Evolutionary conservation across 2,888 invertebrate species (phyloP).

Genomic region (Nomada hirtipes): DNA sequence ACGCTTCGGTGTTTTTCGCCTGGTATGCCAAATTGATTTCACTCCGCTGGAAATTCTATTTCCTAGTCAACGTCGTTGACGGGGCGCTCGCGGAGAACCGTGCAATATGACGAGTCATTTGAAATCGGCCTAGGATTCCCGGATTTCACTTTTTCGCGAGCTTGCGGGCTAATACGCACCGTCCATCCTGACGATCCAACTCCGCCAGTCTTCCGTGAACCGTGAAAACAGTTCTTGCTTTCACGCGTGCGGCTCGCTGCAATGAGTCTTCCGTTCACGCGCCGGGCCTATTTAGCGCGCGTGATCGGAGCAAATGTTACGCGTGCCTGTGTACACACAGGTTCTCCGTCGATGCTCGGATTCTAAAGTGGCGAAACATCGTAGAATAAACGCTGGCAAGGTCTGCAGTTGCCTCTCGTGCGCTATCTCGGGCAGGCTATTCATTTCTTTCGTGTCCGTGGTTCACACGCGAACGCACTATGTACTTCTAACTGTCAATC

Average conservation of each 20-base stretch:
- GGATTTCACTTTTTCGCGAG: slow-evolving; percentile 57
- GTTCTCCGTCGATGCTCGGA: slow-evolving; percentile 18
- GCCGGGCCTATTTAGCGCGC: slow-evolving; percentile 65
- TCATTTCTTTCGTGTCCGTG: not conserved
- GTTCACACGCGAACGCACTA: slow-evolving; percentile 9
- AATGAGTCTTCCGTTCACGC: slow-evolving; percentile 69
- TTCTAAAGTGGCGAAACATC: slow-evolving; percentile 11
- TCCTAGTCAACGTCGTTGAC: slow-evolving; percentile 12
- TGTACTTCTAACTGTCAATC: slow-evolving; percentile 19
- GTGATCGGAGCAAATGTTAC: slow-evolving; percentile 63
- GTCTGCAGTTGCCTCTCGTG: not conserved
- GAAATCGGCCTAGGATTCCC: slow-evolving; percentile 15
- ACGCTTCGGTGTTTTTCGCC: not conserved
- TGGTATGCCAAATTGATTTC: slow-evolving; percentile 31
- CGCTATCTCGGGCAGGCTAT: not conserved
- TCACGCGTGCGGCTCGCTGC: slow-evolving; percentile 71
- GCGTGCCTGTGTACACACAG: slow-evolving; percentile 8
- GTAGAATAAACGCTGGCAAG: slow-evolving; percentile 11
- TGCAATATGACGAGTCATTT: slow-evolving; percentile 20
- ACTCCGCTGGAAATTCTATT: slow-evolving; percentile 38
- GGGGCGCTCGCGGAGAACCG: slow-evolving; percentile 1
- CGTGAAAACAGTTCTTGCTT: slow-evolving; percentile 69
- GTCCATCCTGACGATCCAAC: slow-evolving; percentile 44
- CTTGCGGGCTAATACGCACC: slow-evolving; percentile 4
- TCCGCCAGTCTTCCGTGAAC: slow-evolving; percentile 52